Percentiles rank a stretch among this genome's conserved stretches.
phyloP scores from a whole-genome alignment of 2,888 invertebrate genomes.

The Megastigmus dorsalis region DNA sequence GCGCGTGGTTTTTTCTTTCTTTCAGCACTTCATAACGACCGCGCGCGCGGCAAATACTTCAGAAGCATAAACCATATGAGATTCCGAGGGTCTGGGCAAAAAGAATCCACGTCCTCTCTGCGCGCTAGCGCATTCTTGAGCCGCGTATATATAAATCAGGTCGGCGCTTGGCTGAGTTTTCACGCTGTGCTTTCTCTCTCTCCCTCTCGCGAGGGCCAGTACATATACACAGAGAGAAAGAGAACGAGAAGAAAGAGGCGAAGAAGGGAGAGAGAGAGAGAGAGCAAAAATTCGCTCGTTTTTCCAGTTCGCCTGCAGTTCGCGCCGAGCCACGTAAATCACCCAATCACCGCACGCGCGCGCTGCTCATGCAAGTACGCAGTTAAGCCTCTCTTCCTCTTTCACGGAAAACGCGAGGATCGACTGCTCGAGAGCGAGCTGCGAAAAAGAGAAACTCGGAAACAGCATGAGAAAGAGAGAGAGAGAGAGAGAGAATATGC shows the following conservation, averaged over 20 bases:
- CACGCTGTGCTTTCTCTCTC: no score
- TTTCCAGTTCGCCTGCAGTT: slow-evolving; percentile 3
- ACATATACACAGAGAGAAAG: no score
- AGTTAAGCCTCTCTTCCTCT: slow-evolving; percentile 1
- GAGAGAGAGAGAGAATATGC: neutral
- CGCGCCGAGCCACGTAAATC: slow-evolving; percentile 8
- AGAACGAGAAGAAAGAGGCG: no score
- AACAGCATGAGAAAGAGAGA: no score
- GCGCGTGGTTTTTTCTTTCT: neutral
- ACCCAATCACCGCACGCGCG: slow-evolving; percentile 24
- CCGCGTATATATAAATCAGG: slow-evolving; percentile 36
- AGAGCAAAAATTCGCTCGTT: slow-evolving; percentile 3
- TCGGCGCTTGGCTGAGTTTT: no score
- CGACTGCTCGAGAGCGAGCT: neutral
- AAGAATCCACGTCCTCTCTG: no score
- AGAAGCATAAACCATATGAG: slow-evolving; percentile 28
- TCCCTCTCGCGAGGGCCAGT: no score
- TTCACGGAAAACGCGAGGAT: neutral
- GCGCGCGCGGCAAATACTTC: neutral
- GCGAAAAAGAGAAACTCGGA: neutral
- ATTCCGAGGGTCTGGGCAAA: slow-evolving; percentile 15
- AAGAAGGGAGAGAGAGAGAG: no score
- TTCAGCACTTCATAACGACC: neutral
- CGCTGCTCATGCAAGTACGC: slow-evolving; percentile 5
- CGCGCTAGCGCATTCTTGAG: neutral